Evolutionary conservation across 2,113 vertebrate species (phyloP), one percentile per base, ranked within the genome.

Genomic region (Monopterus albus): DNA sequence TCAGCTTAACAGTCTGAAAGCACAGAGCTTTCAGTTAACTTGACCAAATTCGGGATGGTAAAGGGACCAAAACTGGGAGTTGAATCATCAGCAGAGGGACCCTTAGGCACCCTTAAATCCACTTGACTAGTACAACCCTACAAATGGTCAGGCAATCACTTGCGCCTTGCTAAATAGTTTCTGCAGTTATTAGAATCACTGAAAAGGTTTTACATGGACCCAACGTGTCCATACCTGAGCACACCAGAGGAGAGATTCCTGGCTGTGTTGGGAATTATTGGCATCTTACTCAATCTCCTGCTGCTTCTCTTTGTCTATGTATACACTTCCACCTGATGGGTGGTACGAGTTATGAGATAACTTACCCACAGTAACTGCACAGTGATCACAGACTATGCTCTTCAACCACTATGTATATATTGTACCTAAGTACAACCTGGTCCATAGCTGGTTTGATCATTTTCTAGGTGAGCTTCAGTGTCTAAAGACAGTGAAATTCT

Each of bases 231-330:
- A 31, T 40, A 86, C 42, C 60, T 69, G 35, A 87, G 84, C 75
- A 88, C 86, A 57, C 87, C 86, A 17, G 88, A 91, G 82, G 88
- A 91, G 69, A 83, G 87, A 60, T 91, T 89, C 84, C 87, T 91
- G 88, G 90, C 90, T 31, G 72, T 89, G 84, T 78, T 91, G 0
- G 90, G 90, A n/a, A 35, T 91, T 39, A 87, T 91, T 7, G 87
- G 88, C 26, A 90, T 91, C 0, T 28, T 86, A 0, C 87, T 90
- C 29, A 91, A 91, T 65, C 83, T 91, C 72, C 76, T 91, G 43
- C 79, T 91, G 57, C 86, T 91, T 0, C 52, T 85, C 23, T 89
- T 91, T 5, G 86, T 91, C 72, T 91, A 90, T 6, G 72, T 90
- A 64, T 91, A 91, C 87, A 89, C 90, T 29, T 73, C 87, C 43